Percentiles rank a stretch among this genome's conserved stretches.
Conservation (phyloP, 1,140 invertebrate genomes). For the Aradophagus sp. region DNA sequence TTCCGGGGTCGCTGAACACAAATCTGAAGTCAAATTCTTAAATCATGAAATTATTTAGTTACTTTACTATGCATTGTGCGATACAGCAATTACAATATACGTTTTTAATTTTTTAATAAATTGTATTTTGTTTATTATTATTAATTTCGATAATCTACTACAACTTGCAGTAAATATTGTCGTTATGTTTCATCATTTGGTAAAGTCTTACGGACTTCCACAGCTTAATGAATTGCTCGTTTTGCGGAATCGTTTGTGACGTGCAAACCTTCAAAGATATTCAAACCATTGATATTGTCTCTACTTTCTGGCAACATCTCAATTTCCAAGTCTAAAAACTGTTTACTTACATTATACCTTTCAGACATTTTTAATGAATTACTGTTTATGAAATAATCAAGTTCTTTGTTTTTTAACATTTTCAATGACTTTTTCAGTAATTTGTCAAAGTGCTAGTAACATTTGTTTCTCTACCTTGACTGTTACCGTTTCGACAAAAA, state of each 20-base stretch:
- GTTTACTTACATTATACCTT: constrained; percentile 6
- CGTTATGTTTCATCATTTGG: constrained; percentile 19
- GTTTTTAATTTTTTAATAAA: too few species aligned
- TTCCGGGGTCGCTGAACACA: too few species aligned
- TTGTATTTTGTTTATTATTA: neutral
- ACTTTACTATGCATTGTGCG: too few species aligned
- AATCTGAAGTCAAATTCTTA: too few species aligned
- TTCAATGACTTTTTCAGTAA: too few species aligned
- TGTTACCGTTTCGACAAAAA: too few species aligned
- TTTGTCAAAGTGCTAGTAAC: too few species aligned
- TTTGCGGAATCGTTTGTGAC: constrained; percentile 21
- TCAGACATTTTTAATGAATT: constrained; percentile 7
- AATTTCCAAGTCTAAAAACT: constrained; percentile 17
- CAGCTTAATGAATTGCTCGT: constrained; percentile 15
- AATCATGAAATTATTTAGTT: too few species aligned
- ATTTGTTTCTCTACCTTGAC: too few species aligned
- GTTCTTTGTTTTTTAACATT: constrained; percentile 9
- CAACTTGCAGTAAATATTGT: constrained; percentile 18
- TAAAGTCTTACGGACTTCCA: constrained; percentile 16
- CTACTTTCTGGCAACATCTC: constrained; percentile 11
- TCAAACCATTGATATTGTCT: constrained; percentile 12
- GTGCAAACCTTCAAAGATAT: constrained; percentile 4
- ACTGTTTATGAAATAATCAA: constrained; percentile 11
- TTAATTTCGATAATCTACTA: constrained; percentile 15
- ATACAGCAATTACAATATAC: too few species aligned